Conservation (phyloP, 2,113 vertebrate genomes). For the Grallaria varia region DNA sequence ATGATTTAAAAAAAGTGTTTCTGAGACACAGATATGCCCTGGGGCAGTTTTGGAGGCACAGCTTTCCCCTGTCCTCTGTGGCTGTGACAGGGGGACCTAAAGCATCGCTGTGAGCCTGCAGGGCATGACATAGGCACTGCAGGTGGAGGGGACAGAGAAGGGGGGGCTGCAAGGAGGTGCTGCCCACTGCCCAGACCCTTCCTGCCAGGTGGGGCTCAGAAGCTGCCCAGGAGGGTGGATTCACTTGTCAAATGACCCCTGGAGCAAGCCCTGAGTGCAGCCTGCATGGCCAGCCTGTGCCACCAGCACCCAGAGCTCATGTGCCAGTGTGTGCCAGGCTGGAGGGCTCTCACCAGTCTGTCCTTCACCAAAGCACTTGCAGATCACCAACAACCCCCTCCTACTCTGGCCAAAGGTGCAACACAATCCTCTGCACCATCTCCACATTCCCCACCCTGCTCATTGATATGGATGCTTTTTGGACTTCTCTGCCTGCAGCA, state of each 20-base stretch:
- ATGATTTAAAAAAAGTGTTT: accelerated
- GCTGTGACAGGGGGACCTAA: neutral
- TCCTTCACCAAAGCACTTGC: neutral
- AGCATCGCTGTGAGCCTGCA: accelerated
- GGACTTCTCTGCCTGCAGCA: neutral
- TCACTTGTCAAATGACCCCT: neutral
- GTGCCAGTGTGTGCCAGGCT: accelerated
- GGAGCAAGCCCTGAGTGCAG: neutral
- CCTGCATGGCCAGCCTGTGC: too few species aligned
- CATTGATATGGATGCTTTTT: neutral
- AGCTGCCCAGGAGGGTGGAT: too few species aligned
- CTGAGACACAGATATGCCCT: neutral
- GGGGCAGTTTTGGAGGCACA: neutral
- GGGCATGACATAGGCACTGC: accelerated
- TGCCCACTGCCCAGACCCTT: neutral
- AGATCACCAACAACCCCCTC: neutral
- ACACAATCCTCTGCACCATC: accelerated
- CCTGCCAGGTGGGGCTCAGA: neutral
- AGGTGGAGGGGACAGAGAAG: neutral
- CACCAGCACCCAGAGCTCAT: neutral
- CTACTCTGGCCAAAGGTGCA: too few species aligned
- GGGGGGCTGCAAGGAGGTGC: neutral
- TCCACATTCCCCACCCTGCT: neutral
- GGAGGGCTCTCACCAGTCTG: neutral
- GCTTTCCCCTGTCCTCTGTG: neutral